Evolutionary conservation across 2,797 vertebrate species (phyloP).

Genomic region (Pipistrellus pygmaeus): DNA sequence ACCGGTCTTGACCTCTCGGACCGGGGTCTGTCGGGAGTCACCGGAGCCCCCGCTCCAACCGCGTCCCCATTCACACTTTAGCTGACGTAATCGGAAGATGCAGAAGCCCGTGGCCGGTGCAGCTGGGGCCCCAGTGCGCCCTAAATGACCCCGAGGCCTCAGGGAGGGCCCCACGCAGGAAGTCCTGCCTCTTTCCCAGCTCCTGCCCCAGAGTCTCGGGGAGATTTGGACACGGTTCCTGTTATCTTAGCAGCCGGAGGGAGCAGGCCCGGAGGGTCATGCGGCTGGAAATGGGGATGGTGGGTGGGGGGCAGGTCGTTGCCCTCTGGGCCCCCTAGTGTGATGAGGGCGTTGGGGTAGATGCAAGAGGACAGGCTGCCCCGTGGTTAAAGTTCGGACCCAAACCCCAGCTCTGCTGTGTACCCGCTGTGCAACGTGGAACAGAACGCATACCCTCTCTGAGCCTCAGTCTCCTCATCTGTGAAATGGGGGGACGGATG

Average conservation of each 20-base stretch:
- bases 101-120: not conserved
- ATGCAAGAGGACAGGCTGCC: not conserved
- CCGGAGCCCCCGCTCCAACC: too few relatives aligned
- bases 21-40: rapidly evolving
- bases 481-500: not conserved
- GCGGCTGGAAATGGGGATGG: rapidly evolving
- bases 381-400: not conserved
- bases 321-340: not conserved
- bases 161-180: rapidly evolving
- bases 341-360: rapidly evolving
- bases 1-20: not conserved
- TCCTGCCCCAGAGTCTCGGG: not conserved
- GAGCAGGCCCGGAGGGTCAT: not conserved
- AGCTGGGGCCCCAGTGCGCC: rapidly evolving
- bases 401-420: rapidly evolving
- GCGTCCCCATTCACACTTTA: rapidly evolving
- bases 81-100: too few relatives aligned
- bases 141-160: not conserved
- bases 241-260: rapidly evolving
- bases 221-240: not conserved
- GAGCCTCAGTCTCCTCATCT: not conserved
- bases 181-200: not conserved
- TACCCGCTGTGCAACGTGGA: too few relatives aligned
- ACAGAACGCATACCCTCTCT: rapidly evolving
- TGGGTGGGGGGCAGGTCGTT: not conserved